Base-by-base conservation (phyloP, 2,113 vertebrate species). In the Variabilichromis moorii region DNA sequence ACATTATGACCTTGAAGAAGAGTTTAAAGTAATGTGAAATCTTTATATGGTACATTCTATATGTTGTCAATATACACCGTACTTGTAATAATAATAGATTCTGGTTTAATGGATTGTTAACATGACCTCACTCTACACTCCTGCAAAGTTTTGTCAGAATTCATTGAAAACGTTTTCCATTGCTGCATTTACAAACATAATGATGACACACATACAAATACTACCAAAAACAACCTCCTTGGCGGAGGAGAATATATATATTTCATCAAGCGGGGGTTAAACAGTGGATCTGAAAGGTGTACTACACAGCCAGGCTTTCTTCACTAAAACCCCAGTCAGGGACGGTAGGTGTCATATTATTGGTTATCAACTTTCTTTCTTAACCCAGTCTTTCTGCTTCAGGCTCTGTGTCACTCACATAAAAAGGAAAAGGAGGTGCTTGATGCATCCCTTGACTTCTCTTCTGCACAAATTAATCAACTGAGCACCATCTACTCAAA, bases 401-500 rank as follows among this genome's bases (percentile, higher is more conserved):
- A 63, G 59, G 28, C 9, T 35, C 31, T 63, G 31, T 63, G 59
- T 35, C 4, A 3, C 59, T 63, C 31, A 19, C 31, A 63, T 35
- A 63, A 63, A 35, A 63, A 61, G 57, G 8, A 61, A 33, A 61
- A 61, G 59, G 31, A 63, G 31, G 16, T 1, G 16, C 16, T 63
- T 63, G 28, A 63, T 33, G 59, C 28, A 19, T 63, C 28, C 28
- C 17, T 63, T 63, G 59, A 63, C 59, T 35, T 28, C 57, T 35
- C 16, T 35, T 63, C 16, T 63, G 59, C 59, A 63, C 59, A 63
- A 63, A 33, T 63, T 19, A 11, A 35, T 63, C 59, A 63, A 35
- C 59, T 35, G 31, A 35, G 31, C 5, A 35, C 4, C 31, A 37
- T 66, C 31, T 66, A 66, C 31, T 35, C 17, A n/a, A 12, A 66